A percentile compares a stretch with the other conserved stretches of the same genome.
These are phyloP conservation scores for Phyllotis vaccarum DNA, from an alignment of 2,797 vertebrate species.

Conservation along the genomic window DNA sequence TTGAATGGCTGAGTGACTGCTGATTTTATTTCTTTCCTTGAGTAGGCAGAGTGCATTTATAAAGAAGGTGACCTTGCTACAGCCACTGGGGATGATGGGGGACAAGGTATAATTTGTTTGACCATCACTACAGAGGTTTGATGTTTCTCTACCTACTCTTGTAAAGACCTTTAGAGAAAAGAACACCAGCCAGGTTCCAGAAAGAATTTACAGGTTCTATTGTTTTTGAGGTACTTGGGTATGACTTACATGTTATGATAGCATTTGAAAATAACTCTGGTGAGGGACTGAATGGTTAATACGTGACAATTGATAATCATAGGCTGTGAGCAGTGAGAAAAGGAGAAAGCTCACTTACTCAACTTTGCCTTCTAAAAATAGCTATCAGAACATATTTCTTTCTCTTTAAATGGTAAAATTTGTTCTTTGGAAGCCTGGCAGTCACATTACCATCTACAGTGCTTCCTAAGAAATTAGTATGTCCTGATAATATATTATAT, in stretches of 20 bases:
- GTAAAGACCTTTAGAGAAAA: neutral
- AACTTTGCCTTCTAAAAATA: conserved; percentile 26
- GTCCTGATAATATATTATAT: neutral
- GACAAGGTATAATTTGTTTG: conserved; percentile 32
- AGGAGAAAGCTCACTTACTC: neutral
- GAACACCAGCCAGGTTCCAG: neutral
- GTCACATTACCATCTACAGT: neutral
- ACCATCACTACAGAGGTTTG: neutral
- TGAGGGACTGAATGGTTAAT: conserved; percentile 33
- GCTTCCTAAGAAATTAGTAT: neutral
- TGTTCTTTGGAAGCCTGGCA: neutral
- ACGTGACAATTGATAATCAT: neutral
- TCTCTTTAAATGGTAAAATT: neutral
- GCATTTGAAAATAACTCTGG: neutral
- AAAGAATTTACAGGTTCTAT: neutral
- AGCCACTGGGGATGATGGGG: neutral
- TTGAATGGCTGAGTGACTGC: neutral
- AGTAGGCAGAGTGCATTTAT: neutral
- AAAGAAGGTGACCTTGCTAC: conserved; percentile 53
- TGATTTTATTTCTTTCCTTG: conserved; percentile 33
- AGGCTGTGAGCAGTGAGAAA: conserved; percentile 13
- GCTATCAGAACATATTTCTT: neutral
- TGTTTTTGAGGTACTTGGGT: neutral
- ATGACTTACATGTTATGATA: neutral
- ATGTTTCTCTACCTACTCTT: neutral